phyloP scores from a whole-genome alignment of 2,888 invertebrate genomes.

The Macaria liturata region DNA sequence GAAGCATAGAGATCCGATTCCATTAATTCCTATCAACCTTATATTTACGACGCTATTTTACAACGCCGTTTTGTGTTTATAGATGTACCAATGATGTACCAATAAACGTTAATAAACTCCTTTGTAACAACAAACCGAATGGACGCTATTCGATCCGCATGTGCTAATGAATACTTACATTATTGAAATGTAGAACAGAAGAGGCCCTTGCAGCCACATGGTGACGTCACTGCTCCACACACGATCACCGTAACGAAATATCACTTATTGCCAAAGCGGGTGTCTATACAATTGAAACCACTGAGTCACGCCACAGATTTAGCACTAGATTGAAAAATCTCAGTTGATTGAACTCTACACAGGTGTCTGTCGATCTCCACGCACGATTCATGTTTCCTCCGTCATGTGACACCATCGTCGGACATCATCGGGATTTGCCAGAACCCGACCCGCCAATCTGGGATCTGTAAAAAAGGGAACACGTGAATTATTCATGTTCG shows the following conservation, averaged over 20 bases:
- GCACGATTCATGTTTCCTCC: constrained; percentile 37
- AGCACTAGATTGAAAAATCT: constrained; percentile 45
- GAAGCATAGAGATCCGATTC: constrained; percentile 24
- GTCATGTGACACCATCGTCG: constrained; percentile 57
- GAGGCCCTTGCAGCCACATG: constrained; percentile 57
- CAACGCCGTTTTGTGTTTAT: constrained; percentile 18
- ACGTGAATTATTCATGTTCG: constrained; percentile 41
- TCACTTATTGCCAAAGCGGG: constrained; percentile 48
- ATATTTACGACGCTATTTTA: constrained; percentile 23
- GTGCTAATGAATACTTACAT: constrained; percentile 61
- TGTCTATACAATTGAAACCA: constrained; percentile 40
- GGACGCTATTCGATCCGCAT: constrained; percentile 29
- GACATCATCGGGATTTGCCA: constrained; percentile 46
- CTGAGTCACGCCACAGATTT: constrained; percentile 53
- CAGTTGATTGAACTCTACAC: constrained; percentile 48
- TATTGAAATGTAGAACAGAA: constrained; percentile 58
- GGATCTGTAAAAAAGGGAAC: constrained; percentile 54
- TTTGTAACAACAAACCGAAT: constrained; percentile 30
- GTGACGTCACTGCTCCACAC: constrained; percentile 50
- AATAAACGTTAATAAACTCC: constrained; percentile 40
- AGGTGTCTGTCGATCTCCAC: constrained; percentile 33
- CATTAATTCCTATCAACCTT: constrained; percentile 30
- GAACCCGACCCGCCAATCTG: constrained; percentile 30
- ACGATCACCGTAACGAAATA: constrained; percentile 53
- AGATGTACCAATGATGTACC: constrained; percentile 26